phyloP scores from a whole-genome alignment of 2,113 vertebrate genomes.

The Cygnus buccinator region DNA sequence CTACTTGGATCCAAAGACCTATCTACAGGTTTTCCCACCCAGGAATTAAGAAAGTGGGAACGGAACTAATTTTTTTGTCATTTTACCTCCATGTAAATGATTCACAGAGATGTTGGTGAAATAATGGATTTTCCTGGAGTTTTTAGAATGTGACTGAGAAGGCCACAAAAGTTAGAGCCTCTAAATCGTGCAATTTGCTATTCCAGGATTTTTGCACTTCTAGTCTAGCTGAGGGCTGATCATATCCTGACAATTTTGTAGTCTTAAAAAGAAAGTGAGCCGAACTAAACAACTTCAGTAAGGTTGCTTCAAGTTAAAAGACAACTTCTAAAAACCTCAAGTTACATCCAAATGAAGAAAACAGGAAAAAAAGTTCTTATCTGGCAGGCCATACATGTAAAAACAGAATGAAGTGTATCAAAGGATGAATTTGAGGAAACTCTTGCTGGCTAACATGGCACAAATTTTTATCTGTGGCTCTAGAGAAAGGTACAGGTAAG shows the following conservation, averaged over 20 bases:
- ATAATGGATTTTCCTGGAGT: not conserved
- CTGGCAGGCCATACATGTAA: not conserved
- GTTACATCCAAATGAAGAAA: not conserved
- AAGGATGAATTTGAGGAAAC: not conserved
- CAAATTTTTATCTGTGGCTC: not conserved
- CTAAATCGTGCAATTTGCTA: not conserved
- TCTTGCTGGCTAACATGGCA: not conserved
- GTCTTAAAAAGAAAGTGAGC: not conserved
- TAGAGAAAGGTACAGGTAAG: not conserved
- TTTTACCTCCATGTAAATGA: not conserved
- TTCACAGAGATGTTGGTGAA: not conserved
- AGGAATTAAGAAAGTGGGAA: not conserved
- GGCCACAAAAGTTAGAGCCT: not conserved
- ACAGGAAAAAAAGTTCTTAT: not conserved
- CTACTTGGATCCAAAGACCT: not conserved
- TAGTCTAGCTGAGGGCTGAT: not conserved
- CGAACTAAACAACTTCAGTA: not conserved
- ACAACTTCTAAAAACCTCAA: not conserved
- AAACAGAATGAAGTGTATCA: not conserved
- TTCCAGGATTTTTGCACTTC: not conserved
- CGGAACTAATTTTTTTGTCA: not conserved
- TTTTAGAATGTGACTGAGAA: not conserved
- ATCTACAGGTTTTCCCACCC: not conserved
- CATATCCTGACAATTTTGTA: not conserved
- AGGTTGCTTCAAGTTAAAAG: not conserved